Conservation (phyloP, 2,797 vertebrate genomes). For the Onychomys leucogaster region DNA sequence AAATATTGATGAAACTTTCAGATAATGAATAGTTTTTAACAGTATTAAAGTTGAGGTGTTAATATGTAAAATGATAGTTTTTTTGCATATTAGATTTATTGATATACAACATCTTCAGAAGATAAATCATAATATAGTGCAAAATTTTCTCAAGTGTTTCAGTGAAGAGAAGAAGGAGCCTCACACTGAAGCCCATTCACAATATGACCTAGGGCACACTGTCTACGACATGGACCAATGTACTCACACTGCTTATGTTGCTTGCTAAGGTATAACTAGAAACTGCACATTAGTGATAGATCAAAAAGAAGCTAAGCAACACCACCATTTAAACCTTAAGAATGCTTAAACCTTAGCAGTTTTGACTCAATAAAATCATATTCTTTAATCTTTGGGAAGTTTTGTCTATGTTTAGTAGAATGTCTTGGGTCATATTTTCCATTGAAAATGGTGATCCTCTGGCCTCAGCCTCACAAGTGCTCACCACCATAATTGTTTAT, state of each 20-base stretch:
- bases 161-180: not conserved
- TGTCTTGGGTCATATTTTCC: slow-evolving; percentile 46
- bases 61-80: slow-evolving; percentile 81
- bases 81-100: slow-evolving; percentile 82
- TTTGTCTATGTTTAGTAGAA: slow-evolving; percentile 34
- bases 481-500: not conserved
- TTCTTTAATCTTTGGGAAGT: slow-evolving; percentile 66
- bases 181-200: slow-evolving; percentile 32
- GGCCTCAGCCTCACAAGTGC: not conserved
- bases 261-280: not conserved
- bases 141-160: slow-evolving; percentile 39
- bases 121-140: slow-evolving; percentile 54
- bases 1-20: slow-evolving; percentile 59
- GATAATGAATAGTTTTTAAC: slow-evolving; percentile 68
- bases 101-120: slow-evolving; percentile 76
- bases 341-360: slow-evolving; percentile 40
- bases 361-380: slow-evolving; percentile 72
- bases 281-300: not conserved
- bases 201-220: slow-evolving; percentile 18
- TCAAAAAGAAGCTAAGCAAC: slow-evolving; percentile 29
- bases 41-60: slow-evolving; percentile 73
- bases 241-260: slow-evolving; percentile 37
- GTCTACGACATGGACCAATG: not conserved
- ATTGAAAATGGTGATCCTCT: not conserved
- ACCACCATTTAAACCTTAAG: not conserved